phyloP scores from a whole-genome alignment of 2,888 invertebrate species.

The Noctua comes region DNA sequence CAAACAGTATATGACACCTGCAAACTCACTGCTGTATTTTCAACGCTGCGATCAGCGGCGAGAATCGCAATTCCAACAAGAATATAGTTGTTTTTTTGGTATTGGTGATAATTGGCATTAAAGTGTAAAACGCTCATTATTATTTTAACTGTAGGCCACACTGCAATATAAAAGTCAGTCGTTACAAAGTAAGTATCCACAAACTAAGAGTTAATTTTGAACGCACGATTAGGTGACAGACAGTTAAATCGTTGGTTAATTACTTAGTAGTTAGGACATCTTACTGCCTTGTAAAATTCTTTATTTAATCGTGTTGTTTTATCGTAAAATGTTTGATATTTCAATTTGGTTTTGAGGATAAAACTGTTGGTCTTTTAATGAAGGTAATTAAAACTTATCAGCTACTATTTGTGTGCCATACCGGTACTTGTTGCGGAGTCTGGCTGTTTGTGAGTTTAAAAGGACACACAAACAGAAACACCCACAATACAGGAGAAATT shows the following conservation, averaged over 20 bases:
- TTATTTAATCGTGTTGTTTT: conserved; percentile 1
- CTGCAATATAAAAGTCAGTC: conserved; percentile 7
- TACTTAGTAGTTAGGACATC: conserved; percentile 12
- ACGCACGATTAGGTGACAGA: conserved; percentile 15
- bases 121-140: conserved; percentile 14
- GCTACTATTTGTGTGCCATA: neutral
- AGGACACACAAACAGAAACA: too few relatives aligned
- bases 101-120: neutral
- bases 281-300: conserved; percentile 19
- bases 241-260: conserved; percentile 27
- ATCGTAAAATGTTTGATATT: conserved; percentile 6
- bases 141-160: conserved; percentile 5
- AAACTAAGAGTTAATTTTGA: conserved; percentile 7
- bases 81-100: too few relatives aligned
- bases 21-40: neutral
- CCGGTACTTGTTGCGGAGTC: too few relatives aligned
- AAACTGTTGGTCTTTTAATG: neutral
- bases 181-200: conserved; percentile 4
- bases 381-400: neutral
- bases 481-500: too few relatives aligned
- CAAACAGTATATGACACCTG: neutral
- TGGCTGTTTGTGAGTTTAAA: too few relatives aligned
- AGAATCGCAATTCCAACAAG: neutral
- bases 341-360: neutral
- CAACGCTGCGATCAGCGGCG: neutral